Evolutionary conservation across 2,113 vertebrate species (phyloP).

Genomic region (Stictonetta naevosa): DNA sequence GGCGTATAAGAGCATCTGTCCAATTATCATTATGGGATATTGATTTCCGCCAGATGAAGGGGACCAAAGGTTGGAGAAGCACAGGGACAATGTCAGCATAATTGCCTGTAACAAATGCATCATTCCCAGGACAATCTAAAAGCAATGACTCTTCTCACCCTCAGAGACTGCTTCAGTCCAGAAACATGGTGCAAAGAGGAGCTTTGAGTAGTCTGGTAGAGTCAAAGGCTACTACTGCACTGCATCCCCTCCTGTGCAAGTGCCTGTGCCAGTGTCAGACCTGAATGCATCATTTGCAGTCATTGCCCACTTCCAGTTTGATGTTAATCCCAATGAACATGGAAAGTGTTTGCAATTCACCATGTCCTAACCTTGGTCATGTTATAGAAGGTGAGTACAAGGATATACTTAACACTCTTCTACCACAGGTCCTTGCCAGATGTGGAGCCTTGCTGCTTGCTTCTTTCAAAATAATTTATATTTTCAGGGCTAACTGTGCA

Average conservation of each 20-base stretch:
- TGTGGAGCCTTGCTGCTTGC: not conserved
- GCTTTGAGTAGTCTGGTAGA: not conserved
- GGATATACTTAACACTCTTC: fast-evolving
- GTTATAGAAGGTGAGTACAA: not conserved
- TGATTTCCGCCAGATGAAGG: not conserved
- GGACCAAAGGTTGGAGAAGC: not conserved
- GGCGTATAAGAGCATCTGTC: fast-evolving
- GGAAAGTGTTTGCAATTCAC: not conserved
- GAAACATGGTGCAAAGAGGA: not conserved
- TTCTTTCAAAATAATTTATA: not conserved
- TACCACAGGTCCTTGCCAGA: not conserved
- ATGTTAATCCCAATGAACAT: fast-evolving
- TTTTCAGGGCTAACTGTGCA: not conserved
- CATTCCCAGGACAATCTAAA: not conserved
- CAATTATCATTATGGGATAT: not conserved
- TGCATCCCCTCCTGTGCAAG: fast-evolving
- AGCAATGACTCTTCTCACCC: not conserved
- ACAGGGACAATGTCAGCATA: fast-evolving
- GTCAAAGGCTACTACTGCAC: not conserved
- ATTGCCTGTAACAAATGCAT: not conserved
- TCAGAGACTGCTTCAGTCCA: not conserved
- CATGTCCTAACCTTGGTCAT: not conserved
- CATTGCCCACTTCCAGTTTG: not conserved
- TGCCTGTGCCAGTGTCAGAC: not conserved
- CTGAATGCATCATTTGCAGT: not conserved